A percentile compares a stretch with the other conserved stretches of the same genome.
Conservation (phyloP, 2,797 vertebrate genomes). For the Xyrichtys novacula region DNA sequence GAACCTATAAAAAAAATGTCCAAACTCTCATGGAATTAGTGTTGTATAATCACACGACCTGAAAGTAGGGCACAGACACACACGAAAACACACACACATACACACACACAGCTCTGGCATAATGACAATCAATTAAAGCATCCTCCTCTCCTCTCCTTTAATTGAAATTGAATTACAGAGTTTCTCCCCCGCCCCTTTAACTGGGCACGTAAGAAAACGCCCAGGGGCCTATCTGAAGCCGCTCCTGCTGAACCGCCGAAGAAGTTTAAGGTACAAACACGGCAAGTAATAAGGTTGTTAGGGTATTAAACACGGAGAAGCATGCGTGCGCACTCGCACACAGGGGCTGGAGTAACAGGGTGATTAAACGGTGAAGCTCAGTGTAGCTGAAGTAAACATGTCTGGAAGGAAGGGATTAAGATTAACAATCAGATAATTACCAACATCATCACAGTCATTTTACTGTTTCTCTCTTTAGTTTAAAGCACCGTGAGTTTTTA, state of each 20-base stretch:
- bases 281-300: slow-evolving; percentile 59
- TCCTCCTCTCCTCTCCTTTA: slow-evolving; percentile 70
- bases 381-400: slow-evolving; percentile 69
- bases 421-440: slow-evolving; percentile 23
- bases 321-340: slow-evolving; percentile 17
- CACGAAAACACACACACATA: slow-evolving; percentile 30
- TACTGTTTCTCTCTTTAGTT: background rate
- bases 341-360: slow-evolving; percentile 12
- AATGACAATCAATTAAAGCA: slow-evolving; percentile 77
- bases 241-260: slow-evolving; percentile 40
- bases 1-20: too few relatives aligned
- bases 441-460: background rate
- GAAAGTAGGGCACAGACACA: slow-evolving; percentile 58
- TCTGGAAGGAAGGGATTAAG: slow-evolving; percentile 60
- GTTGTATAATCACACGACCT: slow-evolving; percentile 56
- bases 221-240: slow-evolving; percentile 32
- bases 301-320: slow-evolving; percentile 22
- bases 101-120: slow-evolving; percentile 35
- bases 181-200: slow-evolving; percentile 61
- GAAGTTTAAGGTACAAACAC: slow-evolving; percentile 50
- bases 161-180: slow-evolving; percentile 77
- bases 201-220: slow-evolving; percentile 57
- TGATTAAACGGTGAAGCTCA: slow-evolving; percentile 63
- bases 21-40: too few relatives aligned
- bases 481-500: too few relatives aligned